These are phyloP conservation scores for Sphyrna mokarran DNA, from an alignment of 2,113 vertebrate genomes.

Conservation along the genomic window DNA sequence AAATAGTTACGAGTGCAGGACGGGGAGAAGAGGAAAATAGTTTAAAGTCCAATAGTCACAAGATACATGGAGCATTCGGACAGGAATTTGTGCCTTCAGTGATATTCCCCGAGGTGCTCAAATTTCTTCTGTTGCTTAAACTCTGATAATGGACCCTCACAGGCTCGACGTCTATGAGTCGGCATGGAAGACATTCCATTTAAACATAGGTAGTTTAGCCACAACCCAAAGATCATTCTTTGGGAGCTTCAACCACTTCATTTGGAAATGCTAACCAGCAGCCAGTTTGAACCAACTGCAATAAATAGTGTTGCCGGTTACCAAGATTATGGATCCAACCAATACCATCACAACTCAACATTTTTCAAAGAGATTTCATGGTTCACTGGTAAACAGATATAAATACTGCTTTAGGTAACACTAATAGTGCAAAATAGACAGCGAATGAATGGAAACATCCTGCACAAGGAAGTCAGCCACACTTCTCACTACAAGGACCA, in stretches of 20 bases:
- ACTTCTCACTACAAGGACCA: neutral
- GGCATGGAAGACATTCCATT: neutral
- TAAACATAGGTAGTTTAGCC: neutral
- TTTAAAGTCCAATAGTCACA: neutral
- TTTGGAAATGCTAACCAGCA: neutral
- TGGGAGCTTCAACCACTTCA: too few relatives aligned
- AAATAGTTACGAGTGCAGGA: neutral
- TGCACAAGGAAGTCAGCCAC: neutral
- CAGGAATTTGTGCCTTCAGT: neutral
- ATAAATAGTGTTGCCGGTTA: neutral
- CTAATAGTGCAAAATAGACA: neutral
- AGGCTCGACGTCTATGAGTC: neutral
- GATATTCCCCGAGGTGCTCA: neutral
- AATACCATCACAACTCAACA: neutral
- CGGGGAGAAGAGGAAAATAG: neutral
- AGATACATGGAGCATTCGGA: neutral
- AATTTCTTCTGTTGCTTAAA: neutral
- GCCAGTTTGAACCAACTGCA: too few relatives aligned
- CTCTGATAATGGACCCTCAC: neutral
- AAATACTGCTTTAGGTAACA: too few relatives aligned
- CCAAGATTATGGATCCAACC: neutral
- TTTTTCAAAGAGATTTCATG: neutral
- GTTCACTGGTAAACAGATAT: neutral
- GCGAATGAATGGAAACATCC: neutral
- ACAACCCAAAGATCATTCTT: neutral